Base-by-base conservation (phyloP, 2,888 invertebrate genomes). In the Drosophila conformis region DNA sequence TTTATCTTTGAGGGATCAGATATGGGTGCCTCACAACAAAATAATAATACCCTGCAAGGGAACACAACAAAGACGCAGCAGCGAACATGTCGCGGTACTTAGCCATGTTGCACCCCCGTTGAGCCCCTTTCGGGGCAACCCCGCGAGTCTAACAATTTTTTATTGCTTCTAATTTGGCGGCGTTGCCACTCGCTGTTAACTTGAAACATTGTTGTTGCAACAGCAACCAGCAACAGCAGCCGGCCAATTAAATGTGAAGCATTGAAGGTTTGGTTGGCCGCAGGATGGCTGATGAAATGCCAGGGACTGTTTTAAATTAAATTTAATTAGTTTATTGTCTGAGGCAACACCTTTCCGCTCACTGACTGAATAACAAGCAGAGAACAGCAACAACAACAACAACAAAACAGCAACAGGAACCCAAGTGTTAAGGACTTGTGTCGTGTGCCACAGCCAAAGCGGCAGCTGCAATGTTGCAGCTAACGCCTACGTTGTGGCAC, bases 241-340 rank as follows among this genome's bases (percentile, higher is more conserved):
- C 78, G 81, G 72, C 76, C 82, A 81, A 82, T 79, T 79, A 81
- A 76, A 73, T 73, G 70, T 72, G 58, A 73, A 61, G 63, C 71
- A 74, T 78, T 65, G 66, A 33, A 38, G 62, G 63, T 42, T 56
- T 54, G 38, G 25, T n/a, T 64, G 67, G 65, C 67, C 77, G 63
- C 72, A 64, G 76, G 73, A 77, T 61, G 68, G 48, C 60, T 78
- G 80, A 78, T 76, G 78, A 80, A 80, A 87, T 82, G 82, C 80
- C 82, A 73, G 71, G 73, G 69, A 73, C 66, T 86, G 90, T 83
- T 85, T 87, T 88, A 82, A 90, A 90, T 90, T 87, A 88, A 88
- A 90, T 87, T 87, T 90, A 88, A 90, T 87, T 87, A 90, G 90
- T 83, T 82, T 82, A 82, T 82, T 82, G 83, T 83, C 77, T 79